phyloP scores from a whole-genome alignment of 2,888 invertebrate species.

The Uropetala carovei region DNA sequence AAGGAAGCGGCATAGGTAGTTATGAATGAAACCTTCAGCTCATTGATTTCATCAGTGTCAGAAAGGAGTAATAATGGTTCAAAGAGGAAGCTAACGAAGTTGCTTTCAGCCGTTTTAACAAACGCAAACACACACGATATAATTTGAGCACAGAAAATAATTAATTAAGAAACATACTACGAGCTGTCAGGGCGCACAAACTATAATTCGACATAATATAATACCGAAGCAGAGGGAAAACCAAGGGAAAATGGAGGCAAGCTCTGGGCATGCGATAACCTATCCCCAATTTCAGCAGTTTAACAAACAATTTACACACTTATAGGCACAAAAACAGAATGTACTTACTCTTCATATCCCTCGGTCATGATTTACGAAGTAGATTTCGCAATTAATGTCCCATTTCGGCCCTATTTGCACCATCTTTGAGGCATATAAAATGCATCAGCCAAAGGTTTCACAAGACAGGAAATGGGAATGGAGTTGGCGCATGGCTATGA shows the following conservation, averaged over 20 bases:
- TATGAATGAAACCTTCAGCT: slow-evolving; percentile 66
- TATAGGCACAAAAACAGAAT: slow-evolving; percentile 70
- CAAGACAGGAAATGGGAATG: slow-evolving; percentile 69
- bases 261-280: slow-evolving; percentile 63
- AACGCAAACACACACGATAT: not conserved
- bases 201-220: slow-evolving; percentile 10
- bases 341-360: slow-evolving; percentile 92
- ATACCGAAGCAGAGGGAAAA: slow-evolving; percentile 65
- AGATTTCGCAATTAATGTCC: slow-evolving; percentile 90
- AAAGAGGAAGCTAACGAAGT: slow-evolving; percentile 27
- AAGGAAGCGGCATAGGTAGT: slow-evolving; percentile 61
- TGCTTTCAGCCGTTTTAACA: slow-evolving; percentile 15
- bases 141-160: slow-evolving; percentile 12
- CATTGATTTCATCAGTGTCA: slow-evolving; percentile 63
- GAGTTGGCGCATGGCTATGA: slow-evolving; percentile 62
- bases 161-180: slow-evolving; percentile 17
- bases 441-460: slow-evolving; percentile 69
- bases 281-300: slow-evolving; percentile 34
- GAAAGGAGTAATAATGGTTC: slow-evolving; percentile 30
- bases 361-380: slow-evolving; percentile 93
- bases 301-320: slow-evolving; percentile 33
- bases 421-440: slow-evolving; percentile 85
- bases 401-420: slow-evolving; percentile 88
- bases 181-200: slow-evolving; percentile 52
- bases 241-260: slow-evolving; percentile 68